phyloP scores from a whole-genome alignment of 2,797 vertebrate genomes.

The Trichosurus vulpecula region DNA sequence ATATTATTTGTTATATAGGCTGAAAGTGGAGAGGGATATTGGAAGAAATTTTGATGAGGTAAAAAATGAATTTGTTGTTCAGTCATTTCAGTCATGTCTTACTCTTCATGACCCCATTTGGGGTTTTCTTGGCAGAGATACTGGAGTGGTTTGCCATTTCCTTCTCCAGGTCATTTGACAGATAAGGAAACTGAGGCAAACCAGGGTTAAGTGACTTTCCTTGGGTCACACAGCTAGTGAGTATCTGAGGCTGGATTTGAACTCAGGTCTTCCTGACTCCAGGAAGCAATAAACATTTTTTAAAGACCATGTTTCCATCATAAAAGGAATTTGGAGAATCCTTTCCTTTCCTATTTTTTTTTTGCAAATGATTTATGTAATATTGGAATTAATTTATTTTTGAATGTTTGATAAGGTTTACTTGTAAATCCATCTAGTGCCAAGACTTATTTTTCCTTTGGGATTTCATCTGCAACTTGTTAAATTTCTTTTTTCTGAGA shows the following conservation, averaged over 20 bases:
- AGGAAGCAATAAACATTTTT: neutral
- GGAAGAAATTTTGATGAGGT: too few relatives aligned
- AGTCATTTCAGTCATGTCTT: too few relatives aligned
- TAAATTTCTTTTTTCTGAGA: neutral
- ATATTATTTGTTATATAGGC: neutral
- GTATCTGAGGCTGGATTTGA: neutral
- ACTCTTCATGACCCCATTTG: too few relatives aligned
- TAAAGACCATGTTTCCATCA: neutral
- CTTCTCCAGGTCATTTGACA: neutral
- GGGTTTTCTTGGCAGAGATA: too few relatives aligned
- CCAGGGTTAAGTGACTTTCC: neutral
- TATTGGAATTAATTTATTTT: neutral
- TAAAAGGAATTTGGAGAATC: neutral
- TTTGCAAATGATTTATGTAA: too few relatives aligned
- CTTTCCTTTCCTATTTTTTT: neutral
- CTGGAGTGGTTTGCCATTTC: too few relatives aligned
- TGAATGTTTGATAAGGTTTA: neutral
- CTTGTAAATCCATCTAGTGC: neutral
- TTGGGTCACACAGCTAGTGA: neutral
- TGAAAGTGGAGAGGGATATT: too few relatives aligned
- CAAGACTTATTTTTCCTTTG: too few relatives aligned
- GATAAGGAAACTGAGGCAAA: neutral
- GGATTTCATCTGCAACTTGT: neutral
- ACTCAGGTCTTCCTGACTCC: neutral
- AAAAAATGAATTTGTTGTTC: too few relatives aligned